These are phyloP conservation scores for Archocentrus centrarchus DNA, from an alignment of 2,113 vertebrate species.

Conservation along the genomic window DNA sequence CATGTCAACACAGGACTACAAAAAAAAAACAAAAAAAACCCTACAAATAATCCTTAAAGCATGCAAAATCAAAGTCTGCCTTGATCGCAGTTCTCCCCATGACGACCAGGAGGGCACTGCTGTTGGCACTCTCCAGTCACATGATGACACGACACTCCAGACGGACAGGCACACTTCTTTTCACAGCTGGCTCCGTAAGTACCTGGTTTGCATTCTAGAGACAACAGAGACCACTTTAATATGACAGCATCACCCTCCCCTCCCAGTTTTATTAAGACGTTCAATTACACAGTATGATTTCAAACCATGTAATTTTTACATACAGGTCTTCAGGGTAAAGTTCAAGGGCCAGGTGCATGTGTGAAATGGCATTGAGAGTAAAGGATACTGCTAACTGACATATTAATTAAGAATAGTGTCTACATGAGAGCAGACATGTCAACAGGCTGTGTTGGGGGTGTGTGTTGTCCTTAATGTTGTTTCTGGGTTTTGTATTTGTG, in stretches of 20 bases:
- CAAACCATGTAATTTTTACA: too few relatives aligned
- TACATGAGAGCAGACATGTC: too few relatives aligned
- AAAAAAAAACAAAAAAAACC: background rate
- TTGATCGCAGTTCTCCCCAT: conserved; percentile 84
- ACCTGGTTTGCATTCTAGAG: conserved; percentile 85
- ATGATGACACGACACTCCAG: conserved; percentile 83
- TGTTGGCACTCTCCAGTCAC: conserved; percentile 83
- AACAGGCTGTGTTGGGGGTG: too few relatives aligned
- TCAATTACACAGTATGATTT: too few relatives aligned
- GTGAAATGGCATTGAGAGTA: too few relatives aligned
- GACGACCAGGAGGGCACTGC: conserved; percentile 85
- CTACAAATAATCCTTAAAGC: background rate
- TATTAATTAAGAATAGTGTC: too few relatives aligned
- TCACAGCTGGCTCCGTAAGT: conserved; percentile 85
- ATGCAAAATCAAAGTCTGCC: conserved; percentile 76
- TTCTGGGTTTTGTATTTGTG: background rate
- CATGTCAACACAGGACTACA: background rate
- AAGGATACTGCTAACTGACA: too few relatives aligned
- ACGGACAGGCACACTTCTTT: conserved; percentile 82
- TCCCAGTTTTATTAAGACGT: too few relatives aligned
- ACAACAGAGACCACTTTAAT: background rate
- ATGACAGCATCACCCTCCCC: too few relatives aligned
- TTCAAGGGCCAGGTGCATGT: too few relatives aligned
- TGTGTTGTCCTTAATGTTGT: background rate
- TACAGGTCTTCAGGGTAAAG: too few relatives aligned